Conservation (phyloP, 2,113 vertebrate species). For the Turnix velox region DNA sequence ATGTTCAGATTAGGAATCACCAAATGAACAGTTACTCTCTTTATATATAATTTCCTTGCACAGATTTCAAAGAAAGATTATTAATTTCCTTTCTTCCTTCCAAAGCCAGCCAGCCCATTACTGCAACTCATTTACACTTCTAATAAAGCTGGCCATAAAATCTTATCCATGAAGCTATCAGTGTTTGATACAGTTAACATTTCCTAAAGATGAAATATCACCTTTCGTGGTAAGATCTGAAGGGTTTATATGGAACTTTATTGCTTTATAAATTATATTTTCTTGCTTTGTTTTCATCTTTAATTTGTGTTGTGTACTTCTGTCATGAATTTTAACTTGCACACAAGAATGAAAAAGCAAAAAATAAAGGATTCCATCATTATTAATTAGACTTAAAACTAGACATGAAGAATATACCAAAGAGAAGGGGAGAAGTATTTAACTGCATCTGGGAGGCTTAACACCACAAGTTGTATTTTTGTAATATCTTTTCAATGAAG, state of each 20-base stretch:
- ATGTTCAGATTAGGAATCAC: background rate
- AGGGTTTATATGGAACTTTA: background rate
- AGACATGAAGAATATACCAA: background rate
- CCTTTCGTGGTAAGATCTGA: background rate
- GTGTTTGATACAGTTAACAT: background rate
- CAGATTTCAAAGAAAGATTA: background rate
- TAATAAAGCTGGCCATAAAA: slow-evolving; percentile 27
- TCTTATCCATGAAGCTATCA: background rate
- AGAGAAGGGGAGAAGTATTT: background rate
- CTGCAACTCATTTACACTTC: background rate
- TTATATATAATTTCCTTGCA: background rate
- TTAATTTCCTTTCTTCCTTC: background rate
- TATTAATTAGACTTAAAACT: too few species aligned
- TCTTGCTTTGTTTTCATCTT: background rate
- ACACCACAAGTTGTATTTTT: background rate
- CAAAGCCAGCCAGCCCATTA: background rate
- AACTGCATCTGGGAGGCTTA: background rate
- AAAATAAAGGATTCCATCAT: too few species aligned
- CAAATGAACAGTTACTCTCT: background rate
- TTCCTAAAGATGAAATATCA: slow-evolving; percentile 9
- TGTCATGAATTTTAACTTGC: background rate
- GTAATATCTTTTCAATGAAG: background rate
- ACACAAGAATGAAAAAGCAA: background rate
- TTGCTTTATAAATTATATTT: background rate
- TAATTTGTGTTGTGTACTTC: background rate